Evolutionary conservation across 2,113 vertebrate species (phyloP), one percentile per base, ranked within the genome.

Genomic region (Thinocorus orbignyianus): DNA sequence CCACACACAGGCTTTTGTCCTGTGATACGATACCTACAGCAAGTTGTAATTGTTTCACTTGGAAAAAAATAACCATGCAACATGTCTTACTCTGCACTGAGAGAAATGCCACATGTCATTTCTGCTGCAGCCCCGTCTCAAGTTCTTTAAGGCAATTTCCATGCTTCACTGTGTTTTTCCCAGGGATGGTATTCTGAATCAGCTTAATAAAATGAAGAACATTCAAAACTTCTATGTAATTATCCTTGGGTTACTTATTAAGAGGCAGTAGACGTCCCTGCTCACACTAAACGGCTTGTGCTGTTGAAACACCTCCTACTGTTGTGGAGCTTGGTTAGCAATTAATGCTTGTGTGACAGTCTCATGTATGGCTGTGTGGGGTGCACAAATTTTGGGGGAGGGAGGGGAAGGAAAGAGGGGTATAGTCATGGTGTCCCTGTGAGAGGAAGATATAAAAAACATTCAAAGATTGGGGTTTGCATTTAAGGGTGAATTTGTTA

Each of bases 71-170:
- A 89, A 51, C 64, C 82, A 68, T 86, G 85, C 81, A 92, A 55
- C 52, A 17, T 79, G 91, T 48, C 64, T 94, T 84, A 30, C 69
- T 77, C 61, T 9, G 22, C 61, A 68, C 88, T 52, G 55, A 96
- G 60, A 95, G 82, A 93, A 94, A 95, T 84, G 93, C 92, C 95
- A 93, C 88, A 95, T 94, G 93, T 76, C 86, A 84, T 70, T 64
- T 92, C 77, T 94, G 60, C 41, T 80, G 88, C 76, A 80, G 90
- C 44, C 64, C 52, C 11, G 11, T 94, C 87, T 93, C 90, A 88
- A 81, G 90, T 78, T 96, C 93, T 96, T 86, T 55, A 77, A 88
- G 82, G 82, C 80, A 81, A 93, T 94, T 97, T 96, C 92, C 90
- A 93, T 95, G 90, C 82, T 94, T 90, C 82, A 35, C 42, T 15